Evolutionary conservation across 2,888 invertebrate species (phyloP).

Genomic region (Eupeodes luniger): DNA sequence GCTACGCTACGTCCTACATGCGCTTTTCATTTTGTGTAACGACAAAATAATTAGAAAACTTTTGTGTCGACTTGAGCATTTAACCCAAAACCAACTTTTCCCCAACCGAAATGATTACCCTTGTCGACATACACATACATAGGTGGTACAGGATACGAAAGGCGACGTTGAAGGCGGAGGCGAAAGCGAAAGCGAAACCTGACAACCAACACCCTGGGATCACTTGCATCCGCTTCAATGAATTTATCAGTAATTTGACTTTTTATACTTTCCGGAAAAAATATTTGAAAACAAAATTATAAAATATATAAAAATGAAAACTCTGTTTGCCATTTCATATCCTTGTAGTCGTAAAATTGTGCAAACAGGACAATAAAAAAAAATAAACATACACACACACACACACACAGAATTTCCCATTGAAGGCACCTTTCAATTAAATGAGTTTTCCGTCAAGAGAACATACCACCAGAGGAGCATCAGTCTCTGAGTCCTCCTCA

Average conservation of each 20-base stretch:
- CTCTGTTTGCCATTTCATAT: neutral
- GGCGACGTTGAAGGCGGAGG: no score
- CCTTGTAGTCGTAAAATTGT: constrained; percentile 4
- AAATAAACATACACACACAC: no score
- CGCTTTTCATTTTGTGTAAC: constrained; percentile 78
- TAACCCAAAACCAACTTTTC: constrained; percentile 16
- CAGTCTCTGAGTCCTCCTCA: no score
- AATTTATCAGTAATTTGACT: neutral
- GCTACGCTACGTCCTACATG: neutral
- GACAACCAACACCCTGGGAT: neutral
- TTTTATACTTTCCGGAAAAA: constrained; percentile 10
- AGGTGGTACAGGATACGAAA: no score
- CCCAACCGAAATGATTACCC: neutral
- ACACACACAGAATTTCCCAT: neutral
- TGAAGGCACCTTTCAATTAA: constrained; percentile 46
- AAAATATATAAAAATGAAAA: neutral
- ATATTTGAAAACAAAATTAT: neutral
- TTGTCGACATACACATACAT: neutral
- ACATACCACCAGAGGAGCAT: neutral
- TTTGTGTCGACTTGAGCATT: constrained; percentile 77
- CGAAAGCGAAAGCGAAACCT: no score
- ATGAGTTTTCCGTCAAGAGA: constrained; percentile 26
- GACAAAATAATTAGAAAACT: constrained; percentile 84
- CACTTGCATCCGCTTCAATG: constrained; percentile 10
- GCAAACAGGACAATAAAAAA: neutral